Base-by-base conservation (phyloP, 2,888 invertebrate genomes). In the Hesperia comma region DNA sequence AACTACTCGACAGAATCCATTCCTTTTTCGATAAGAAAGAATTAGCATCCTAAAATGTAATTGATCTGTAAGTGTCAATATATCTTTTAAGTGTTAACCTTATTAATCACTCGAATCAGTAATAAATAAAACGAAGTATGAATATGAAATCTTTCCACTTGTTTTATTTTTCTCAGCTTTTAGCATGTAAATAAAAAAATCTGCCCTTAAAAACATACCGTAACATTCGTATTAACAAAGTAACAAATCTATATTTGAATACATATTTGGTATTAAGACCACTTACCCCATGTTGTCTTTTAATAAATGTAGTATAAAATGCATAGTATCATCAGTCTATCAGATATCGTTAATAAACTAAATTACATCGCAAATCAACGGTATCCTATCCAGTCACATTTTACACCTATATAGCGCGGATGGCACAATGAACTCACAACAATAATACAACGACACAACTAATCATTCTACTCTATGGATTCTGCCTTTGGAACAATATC, bases 1-100 rank as follows among this genome's bases (percentile, higher is more conserved):
- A 91, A 74, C 79, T 93, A 61, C 83, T 93, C 71, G 92, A 93
- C 69, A 90, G 93, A 84, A 92, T 93, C 74, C 92, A 91, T 83
- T 85, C 91, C 84, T 93, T 93, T 86, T 92, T 92, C 77, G 92
- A 93, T 78, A 93, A 88, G 86, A 91, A 87, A 84, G 90, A 93
- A 79, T 83, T 92, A 83, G 83, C 83, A 73, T 54, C 17, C 19
- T 66, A 66, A 58, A 60, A 46, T 53, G 15, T 86, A 88, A 82
- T 81, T 82, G 86, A 86, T 80, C 77, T 82, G 79, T 88, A 89
- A 89, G 84, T 90, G 75, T 57, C 46, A 43, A 55, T 19, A 40
- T 63, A 58, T 51, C 17, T 57, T 57, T 14, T 32, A 43, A 53
- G 49, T 58, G 32, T 57, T 51, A 61, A 57, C 57, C 49, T 49